Evolutionary conservation across 1,140 invertebrate species (phyloP), one percentile per base, ranked within the genome.

Genomic region (Tachypleus tridentatus): DNA sequence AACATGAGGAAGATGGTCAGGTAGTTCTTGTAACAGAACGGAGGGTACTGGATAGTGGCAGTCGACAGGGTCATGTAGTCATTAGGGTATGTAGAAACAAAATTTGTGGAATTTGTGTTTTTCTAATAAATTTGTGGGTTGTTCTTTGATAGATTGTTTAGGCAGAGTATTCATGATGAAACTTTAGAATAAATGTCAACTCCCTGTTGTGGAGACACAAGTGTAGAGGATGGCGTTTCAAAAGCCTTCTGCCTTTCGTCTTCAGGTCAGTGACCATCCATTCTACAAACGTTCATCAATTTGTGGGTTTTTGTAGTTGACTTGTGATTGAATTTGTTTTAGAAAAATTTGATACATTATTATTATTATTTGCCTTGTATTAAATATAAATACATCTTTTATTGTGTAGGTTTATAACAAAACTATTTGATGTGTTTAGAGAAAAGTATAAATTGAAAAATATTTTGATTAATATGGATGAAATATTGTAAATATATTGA

Each of bases 11-110:
- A 72, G 84, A 91, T 73, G 93, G 93, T 3, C 81, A 86, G 61
- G 81, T 96, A 49, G 90, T 94, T 4, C 83, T 94, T 79, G 89
- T 96, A 4, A 97, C 93, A 1, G 95, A 97, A 76, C 83, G 93
- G 67, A 81, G 93, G 66, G 87, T 88, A 52, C 81, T 83, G 57
- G 82, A 82, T 60, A 77, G 79, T 68, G 77, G 83, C 69, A 80
- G 78, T 66, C 77, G 85, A 73, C 78, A 83, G 71, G 89, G 89
- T 50, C 87, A 91, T 74, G 88, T 93, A 51, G 89, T 93, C 3
- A 93, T 93, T 61, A 84, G 91, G 69, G 84, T 83, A 70, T 73
- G 77, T 70, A n/a, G 29, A 29, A 29, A 29, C 29, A 29, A 29
- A 29, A 29, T 29, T 29, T 54, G n/a, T 54, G 53, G n/a, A n/a